Conservation (phyloP, 64 coral and sea anemone species). For the Porites lutea region DNA sequence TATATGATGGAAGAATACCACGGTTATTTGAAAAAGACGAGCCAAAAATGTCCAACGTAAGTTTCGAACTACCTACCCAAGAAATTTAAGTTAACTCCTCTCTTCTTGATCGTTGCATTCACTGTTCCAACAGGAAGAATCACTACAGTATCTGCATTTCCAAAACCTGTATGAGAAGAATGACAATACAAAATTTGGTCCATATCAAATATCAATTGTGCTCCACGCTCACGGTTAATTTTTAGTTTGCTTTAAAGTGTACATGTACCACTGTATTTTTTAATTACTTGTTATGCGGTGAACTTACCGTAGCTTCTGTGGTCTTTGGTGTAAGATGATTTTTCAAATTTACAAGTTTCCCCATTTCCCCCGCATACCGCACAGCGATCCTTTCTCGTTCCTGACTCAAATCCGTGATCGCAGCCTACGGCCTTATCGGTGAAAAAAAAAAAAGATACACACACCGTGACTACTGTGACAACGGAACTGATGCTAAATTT, state of each 20-base stretch:
- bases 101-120: conserved; percentile 63
- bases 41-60: too few relatives aligned
- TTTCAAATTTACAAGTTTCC: conserved; percentile 39
- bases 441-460: background rate
- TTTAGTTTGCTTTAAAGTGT: too few relatives aligned
- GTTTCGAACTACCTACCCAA: conserved; percentile 49
- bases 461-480: too few relatives aligned
- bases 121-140: conserved; percentile 64
- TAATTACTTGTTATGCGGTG: background rate
- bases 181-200: too few relatives aligned
- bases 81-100: conserved; percentile 23
- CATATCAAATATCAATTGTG: too few relatives aligned
- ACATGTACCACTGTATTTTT: background rate
- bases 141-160: conserved; percentile 22
- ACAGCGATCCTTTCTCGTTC: conserved; percentile 65
- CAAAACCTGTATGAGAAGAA: conserved; percentile 12
- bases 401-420: conserved; percentile 71
- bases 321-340: conserved; percentile 67
- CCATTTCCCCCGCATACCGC: conserved; percentile 72
- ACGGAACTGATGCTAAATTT: too few relatives aligned
- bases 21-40: too few relatives aligned
- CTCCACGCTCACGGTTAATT: too few relatives aligned
- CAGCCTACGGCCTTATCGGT: conserved; percentile 70
- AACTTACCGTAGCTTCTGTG: conserved; percentile 42
- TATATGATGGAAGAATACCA: too few relatives aligned